Conservation (phyloP, 2,113 vertebrate species). For the Platichthys flesus region DNA sequence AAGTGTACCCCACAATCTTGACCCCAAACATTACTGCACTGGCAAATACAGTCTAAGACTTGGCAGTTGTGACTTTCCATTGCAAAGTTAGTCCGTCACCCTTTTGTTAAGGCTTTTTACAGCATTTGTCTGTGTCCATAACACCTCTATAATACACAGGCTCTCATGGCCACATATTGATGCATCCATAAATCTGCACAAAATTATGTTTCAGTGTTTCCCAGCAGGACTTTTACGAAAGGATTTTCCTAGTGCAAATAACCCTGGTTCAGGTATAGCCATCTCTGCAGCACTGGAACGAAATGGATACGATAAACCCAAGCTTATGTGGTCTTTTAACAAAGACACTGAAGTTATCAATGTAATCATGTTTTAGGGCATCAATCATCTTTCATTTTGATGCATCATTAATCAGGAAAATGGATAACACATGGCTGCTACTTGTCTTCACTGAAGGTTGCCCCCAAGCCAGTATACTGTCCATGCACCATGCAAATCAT, state of each 20-base stretch:
- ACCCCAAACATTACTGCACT: conserved; percentile 69
- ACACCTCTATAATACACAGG: conserved; percentile 58
- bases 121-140: conserved; percentile 61
- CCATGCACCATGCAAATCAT: conserved; percentile 54
- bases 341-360: conserved; percentile 68
- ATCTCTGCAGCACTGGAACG: conserved; percentile 19
- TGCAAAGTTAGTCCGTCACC: conserved; percentile 66
- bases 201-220: conserved; percentile 50
- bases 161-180: conserved; percentile 47
- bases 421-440: conserved; percentile 72
- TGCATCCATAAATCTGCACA: conserved; percentile 51
- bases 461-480: conserved; percentile 37
- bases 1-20: conserved; percentile 62
- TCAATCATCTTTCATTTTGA: conserved; percentile 75
- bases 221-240: conserved; percentile 20
- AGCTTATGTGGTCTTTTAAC: conserved; percentile 58
- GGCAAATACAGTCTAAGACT: conserved; percentile 54
- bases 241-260: conserved; percentile 26
- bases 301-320: conserved; percentile 33
- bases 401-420: conserved; percentile 80
- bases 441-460: conserved; percentile 59
- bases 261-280: conserved; percentile 6
- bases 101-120: conserved; percentile 65
- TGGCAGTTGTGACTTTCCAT: conserved; percentile 70
- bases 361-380: conserved; percentile 67